A percentile compares a stretch with the other conserved stretches of the same genome.
These are phyloP conservation scores for Mesoclemmys tuberculata DNA, from an alignment of 2,113 vertebrate species.

Conservation along the genomic window DNA sequence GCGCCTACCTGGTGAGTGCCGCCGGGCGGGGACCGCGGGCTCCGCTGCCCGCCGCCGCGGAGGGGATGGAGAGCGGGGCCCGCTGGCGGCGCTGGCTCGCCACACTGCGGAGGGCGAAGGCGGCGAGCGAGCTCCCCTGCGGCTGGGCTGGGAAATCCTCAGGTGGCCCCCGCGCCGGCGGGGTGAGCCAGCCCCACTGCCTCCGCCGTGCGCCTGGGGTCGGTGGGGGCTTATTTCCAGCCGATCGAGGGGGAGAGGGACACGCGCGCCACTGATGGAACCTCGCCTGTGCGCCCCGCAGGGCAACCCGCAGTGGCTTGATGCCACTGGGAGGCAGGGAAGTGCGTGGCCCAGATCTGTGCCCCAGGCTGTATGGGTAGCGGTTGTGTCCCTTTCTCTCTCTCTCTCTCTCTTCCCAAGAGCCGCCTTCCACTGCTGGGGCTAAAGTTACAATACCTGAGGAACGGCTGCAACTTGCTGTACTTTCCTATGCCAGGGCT, in stretches of 20 bases:
- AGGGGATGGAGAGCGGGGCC: too few relatives aligned
- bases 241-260: too few relatives aligned
- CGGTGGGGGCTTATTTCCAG: too few relatives aligned
- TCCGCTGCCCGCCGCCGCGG: neutral
- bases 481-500: neutral
- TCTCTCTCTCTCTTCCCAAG: neutral
- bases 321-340: too few relatives aligned
- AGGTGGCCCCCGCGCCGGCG: too few relatives aligned
- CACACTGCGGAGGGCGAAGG: too few relatives aligned
- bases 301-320: neutral
- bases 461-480: conserved; percentile 26
- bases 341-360: neutral
- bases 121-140: neutral
- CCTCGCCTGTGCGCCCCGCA: conserved; percentile 35
- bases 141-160: neutral
- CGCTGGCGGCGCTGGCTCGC: too few relatives aligned
- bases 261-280: neutral
- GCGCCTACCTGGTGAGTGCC: conserved; percentile 97
- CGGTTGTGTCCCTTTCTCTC: neutral
- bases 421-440: neutral
- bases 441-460: conserved; percentile 55
- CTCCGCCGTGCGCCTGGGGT: too few relatives aligned
- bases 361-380: neutral
- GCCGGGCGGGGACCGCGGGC: neutral
- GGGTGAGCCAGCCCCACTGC: too few relatives aligned